Conservation (phyloP, 1,140 invertebrate species). For the Eulimnadia texana region DNA sequence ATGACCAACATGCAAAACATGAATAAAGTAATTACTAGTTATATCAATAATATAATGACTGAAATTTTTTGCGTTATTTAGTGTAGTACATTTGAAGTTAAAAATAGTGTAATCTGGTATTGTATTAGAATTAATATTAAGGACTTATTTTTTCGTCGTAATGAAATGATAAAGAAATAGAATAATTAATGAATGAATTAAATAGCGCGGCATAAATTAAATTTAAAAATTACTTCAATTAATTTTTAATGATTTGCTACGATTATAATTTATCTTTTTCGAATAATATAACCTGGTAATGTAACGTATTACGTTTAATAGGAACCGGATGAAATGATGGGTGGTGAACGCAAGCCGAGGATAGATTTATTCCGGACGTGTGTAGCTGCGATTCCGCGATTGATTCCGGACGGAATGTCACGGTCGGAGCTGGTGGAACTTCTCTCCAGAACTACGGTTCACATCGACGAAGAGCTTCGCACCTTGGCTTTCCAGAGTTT, state of each 20-base stretch:
- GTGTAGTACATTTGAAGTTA: too few species aligned
- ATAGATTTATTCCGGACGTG: constrained; percentile 97
- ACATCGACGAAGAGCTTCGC: constrained; percentile 80
- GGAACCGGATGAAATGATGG: constrained; percentile 89
- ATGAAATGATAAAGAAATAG: too few species aligned
- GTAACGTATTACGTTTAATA: constrained; percentile 16
- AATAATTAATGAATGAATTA: too few species aligned
- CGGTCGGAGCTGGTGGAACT: constrained; percentile 85
- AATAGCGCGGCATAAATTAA: too few species aligned
- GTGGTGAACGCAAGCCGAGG: constrained; percentile 91
- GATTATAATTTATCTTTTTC: too few species aligned
- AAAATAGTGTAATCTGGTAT: too few species aligned
- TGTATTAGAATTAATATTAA: too few species aligned
- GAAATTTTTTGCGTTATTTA: not conserved
- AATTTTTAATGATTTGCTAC: too few species aligned
- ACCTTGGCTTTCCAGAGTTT: constrained; percentile 88
- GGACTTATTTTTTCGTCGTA: too few species aligned
- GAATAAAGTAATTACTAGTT: constrained; percentile 64
- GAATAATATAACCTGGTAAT: too few species aligned
- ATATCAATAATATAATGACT: not conserved
- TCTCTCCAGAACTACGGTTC: constrained; percentile 74
- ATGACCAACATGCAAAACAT: constrained; percentile 91
- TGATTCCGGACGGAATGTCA: constrained; percentile 95
- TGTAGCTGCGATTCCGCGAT: constrained; percentile 89
- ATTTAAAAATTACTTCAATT: too few species aligned